Evolutionary conservation across 30 jellyfish, hydroid and myxozoan species (phyloP).

Genomic region (Pseudorhiza aurosa): DNA sequence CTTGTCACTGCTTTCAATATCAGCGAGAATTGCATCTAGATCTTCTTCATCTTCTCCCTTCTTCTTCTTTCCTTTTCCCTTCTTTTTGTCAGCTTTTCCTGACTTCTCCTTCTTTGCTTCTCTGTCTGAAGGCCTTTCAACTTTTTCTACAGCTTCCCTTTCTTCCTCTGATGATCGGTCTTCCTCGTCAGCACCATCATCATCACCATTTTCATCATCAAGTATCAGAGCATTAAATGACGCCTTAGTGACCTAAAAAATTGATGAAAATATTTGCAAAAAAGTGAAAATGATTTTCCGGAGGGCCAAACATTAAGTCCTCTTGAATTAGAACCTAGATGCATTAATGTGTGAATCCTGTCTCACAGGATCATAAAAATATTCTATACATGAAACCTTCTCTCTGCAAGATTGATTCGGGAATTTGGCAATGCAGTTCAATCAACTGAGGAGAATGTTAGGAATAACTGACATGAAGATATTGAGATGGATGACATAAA

Average conservation of each 20-base stretch:
- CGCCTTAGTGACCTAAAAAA: slow-evolving; percentile 60
- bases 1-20: slow-evolving; percentile 59
- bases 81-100: slow-evolving; percentile 33
- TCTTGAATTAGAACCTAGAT: too few relatives aligned
- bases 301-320: too few relatives aligned
- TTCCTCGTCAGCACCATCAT: slow-evolving; percentile 28
- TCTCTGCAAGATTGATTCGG: too few relatives aligned
- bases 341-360: too few relatives aligned
- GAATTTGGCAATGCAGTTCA: too few relatives aligned
- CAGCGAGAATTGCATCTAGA: slow-evolving; percentile 79
- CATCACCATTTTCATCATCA: slow-evolving; percentile 73
- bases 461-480: too few relatives aligned
- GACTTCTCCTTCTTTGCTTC: slow-evolving; percentile 16
- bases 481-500: too few relatives aligned
- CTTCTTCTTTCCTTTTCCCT: slow-evolving; percentile 39
- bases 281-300: too few relatives aligned
- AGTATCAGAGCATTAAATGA: slow-evolving; percentile 84
- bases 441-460: too few relatives aligned
- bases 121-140: not conserved
- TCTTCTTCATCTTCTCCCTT: slow-evolving; percentile 58
- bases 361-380: too few relatives aligned
- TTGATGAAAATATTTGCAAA: too few relatives aligned
- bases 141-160: slow-evolving; percentile 1
- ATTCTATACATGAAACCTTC: too few relatives aligned
- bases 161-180: slow-evolving; percentile 12